Evolutionary conservation across 2,113 vertebrate genomes (phyloP).

Genomic region (Paramisgurnus dabryanus): DNA sequence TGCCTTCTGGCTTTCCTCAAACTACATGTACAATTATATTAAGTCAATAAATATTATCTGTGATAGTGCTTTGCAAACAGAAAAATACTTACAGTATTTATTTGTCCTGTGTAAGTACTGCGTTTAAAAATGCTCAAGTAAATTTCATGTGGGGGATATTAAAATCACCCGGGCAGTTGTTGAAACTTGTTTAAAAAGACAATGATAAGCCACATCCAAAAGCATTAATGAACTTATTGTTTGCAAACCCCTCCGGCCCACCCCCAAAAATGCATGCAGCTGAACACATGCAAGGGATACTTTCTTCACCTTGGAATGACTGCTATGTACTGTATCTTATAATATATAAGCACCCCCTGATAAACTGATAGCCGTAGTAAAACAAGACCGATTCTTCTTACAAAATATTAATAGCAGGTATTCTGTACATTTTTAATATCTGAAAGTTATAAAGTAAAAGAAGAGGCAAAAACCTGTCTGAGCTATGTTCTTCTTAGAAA

Average conservation of each 20-base stretch:
- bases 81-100: slow-evolving; percentile 37
- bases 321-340: slow-evolving; percentile 74
- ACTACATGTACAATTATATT: slow-evolving; percentile 52
- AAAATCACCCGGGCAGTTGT: slow-evolving; percentile 12
- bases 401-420: slow-evolving; percentile 92
- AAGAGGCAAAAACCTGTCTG: slow-evolving; percentile 80
- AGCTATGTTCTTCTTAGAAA: slow-evolving; percentile 78
- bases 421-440: slow-evolving; percentile 88
- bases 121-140: slow-evolving; percentile 27
- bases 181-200: slow-evolving; percentile 22
- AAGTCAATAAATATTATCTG: slow-evolving; percentile 66
- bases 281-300: slow-evolving; percentile 80
- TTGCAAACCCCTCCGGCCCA: slow-evolving; percentile 46
- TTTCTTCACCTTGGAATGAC: slow-evolving; percentile 79
- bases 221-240: slow-evolving; percentile 54
- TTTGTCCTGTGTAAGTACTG: slow-evolving; percentile 11
- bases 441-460: slow-evolving; percentile 89
- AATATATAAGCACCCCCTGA: slow-evolving; percentile 75
- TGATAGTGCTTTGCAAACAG: slow-evolving; percentile 70
- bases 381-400: slow-evolving; percentile 82
- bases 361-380: slow-evolving; percentile 80
- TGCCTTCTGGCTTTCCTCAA: slow-evolving; percentile 50
- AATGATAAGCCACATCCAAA: slow-evolving; percentile 75
- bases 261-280: slow-evolving; percentile 67
- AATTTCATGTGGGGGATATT: slow-evolving; percentile 18